phyloP scores from a whole-genome alignment of 2,797 vertebrate species.

The Helostoma temminkii region DNA sequence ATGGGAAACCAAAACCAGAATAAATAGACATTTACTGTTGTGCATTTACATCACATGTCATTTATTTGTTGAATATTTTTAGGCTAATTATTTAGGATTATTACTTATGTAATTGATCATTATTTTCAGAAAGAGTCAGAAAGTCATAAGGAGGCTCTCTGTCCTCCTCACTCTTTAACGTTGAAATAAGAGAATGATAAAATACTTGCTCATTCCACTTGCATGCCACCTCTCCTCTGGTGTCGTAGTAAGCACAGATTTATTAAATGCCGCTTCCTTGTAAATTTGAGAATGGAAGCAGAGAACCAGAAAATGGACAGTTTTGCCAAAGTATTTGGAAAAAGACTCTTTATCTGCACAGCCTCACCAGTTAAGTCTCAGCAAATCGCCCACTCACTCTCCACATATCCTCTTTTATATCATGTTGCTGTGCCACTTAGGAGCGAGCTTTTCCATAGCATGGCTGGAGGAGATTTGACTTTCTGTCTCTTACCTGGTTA shows the following conservation, averaged over 20 bases:
- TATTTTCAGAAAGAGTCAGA: no score
- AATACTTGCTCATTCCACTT: neutral
- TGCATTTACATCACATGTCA: neutral
- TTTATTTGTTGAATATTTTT: conserved; percentile 7
- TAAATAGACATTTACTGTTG: neutral
- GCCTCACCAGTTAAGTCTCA: conserved; percentile 19
- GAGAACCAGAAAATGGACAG: neutral
- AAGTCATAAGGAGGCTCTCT: neutral
- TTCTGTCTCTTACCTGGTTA: conserved; percentile 25
- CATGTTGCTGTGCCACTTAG: conserved; percentile 30
- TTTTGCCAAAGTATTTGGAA: conserved; percentile 29
- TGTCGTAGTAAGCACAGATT: neutral
- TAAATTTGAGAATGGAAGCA: conserved; percentile 21
- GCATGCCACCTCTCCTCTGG: neutral
- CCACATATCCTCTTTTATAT: conserved; percentile 39
- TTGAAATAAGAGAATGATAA: conserved; percentile 20
- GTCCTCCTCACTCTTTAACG: conserved; percentile 4
- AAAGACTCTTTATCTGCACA: conserved; percentile 27
- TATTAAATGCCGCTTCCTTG: neutral
- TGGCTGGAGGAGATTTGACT: conserved; percentile 27
- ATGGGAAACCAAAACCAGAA: neutral
- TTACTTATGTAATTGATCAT: conserved; percentile 1
- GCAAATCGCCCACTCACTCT: conserved; percentile 42
- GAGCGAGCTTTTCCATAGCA: conserved; percentile 10
- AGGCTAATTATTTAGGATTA: no score